Conservation (phyloP, 2,113 vertebrate species). For the Chaetodon trifascialis region DNA sequence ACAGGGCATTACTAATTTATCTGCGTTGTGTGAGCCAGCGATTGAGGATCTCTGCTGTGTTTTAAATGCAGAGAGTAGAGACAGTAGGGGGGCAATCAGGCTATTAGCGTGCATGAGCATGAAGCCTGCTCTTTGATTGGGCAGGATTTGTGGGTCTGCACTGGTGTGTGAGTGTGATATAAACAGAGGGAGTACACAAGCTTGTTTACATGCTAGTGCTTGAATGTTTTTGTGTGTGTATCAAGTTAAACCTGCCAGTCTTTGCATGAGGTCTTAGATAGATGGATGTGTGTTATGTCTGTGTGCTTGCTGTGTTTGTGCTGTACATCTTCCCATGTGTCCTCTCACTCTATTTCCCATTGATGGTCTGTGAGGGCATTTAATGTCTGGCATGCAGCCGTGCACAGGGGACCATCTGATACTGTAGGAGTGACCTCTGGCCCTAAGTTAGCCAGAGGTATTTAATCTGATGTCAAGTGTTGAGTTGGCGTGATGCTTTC, state of each 20-base stretch:
- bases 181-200: constrained; percentile 2
- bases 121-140: constrained; percentile 59
- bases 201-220: constrained; percentile 48
- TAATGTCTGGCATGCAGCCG: constrained; percentile 61
- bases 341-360: constrained; percentile 63
- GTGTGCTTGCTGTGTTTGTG: constrained; percentile 37
- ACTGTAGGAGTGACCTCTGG: constrained; percentile 36
- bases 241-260: constrained; percentile 28
- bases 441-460: constrained; percentile 53
- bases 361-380: constrained; percentile 58
- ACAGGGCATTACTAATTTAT: constrained; percentile 68
- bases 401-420: constrained; percentile 61
- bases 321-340: constrained; percentile 31
- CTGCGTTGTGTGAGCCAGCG: constrained; percentile 54
- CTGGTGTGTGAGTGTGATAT: constrained; percentile 31
- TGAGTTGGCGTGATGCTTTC: constrained; percentile 59
- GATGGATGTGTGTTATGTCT: constrained; percentile 25
- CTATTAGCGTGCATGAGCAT: constrained; percentile 61
- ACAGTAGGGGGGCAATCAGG: constrained; percentile 59
- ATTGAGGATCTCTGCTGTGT: constrained; percentile 51
- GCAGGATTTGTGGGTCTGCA: constrained; percentile 50
- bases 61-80: constrained; percentile 65
- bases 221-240: constrained; percentile 9
- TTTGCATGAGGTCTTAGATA: constrained; percentile 43
- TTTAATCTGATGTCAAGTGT: constrained; percentile 67